Evolutionary conservation across 2,113 vertebrate species (phyloP).

Genomic region (Lipotes vexillifer): DNA sequence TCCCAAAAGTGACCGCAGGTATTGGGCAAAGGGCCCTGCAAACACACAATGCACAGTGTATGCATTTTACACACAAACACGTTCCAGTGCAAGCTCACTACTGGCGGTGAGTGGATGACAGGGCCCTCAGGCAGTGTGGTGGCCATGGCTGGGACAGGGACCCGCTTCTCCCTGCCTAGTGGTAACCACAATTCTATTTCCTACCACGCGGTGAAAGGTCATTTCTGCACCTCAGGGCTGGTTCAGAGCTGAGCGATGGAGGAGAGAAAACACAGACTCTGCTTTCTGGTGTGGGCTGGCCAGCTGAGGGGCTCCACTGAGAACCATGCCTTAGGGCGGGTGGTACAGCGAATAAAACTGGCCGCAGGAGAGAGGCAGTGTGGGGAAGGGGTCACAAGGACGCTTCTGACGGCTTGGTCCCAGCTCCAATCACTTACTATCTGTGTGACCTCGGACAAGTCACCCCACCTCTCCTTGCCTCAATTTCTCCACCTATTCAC

Average conservation of each 20-base stretch:
- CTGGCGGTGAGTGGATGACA: rapidly evolving
- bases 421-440: too few relatives aligned
- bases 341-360: rapidly evolving
- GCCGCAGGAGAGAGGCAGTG: neutral
- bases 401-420: neutral
- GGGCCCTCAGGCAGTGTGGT: neutral
- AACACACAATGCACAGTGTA: conserved; percentile 59
- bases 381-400: rapidly evolving
- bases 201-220: neutral
- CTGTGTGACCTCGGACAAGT: neutral
- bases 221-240: neutral
- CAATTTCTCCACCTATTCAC: neutral
- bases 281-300: neutral
- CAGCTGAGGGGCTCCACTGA: neutral
- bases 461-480: neutral
- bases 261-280: neutral
- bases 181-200: neutral
- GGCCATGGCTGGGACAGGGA: neutral
- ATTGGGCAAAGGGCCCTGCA: conserved; percentile 94
- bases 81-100: rapidly evolving
- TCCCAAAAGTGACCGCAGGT: conserved; percentile 99
- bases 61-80: neutral
- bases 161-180: neutral
- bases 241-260: neutral
- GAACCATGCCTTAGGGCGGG: neutral